A percentile compares a stretch with the other conserved stretches of the same genome.
These are phyloP conservation scores for Engystomops pustulosus DNA, from an alignment of 2,113 vertebrate genomes.

Conservation along the genomic window DNA sequence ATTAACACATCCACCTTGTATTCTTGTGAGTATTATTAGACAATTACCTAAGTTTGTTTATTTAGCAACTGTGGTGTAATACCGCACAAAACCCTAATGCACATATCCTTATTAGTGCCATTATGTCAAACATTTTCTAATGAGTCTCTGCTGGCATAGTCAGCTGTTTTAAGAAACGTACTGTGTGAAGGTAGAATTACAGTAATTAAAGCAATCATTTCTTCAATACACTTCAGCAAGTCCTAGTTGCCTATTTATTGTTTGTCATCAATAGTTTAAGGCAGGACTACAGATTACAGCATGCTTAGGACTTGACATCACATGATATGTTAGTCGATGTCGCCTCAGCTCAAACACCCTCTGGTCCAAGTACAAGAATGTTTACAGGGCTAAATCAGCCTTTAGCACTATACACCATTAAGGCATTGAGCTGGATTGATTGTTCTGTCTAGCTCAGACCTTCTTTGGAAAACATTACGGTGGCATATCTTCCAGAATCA, in stretches of 20 bases:
- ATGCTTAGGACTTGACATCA: not conserved
- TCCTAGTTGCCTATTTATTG: constrained; percentile 2
- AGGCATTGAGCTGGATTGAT: not conserved
- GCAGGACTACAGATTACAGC: not conserved
- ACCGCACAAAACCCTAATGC: constrained; percentile 12
- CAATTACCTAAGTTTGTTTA: constrained; percentile 34
- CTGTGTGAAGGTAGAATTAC: constrained; percentile 23
- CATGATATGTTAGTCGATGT: not conserved
- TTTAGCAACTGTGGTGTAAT: constrained; percentile 28
- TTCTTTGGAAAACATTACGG: not conserved
- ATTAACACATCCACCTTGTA: constrained; percentile 5
- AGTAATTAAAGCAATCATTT: constrained; percentile 27
- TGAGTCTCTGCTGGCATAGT: not conserved
- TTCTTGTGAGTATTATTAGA: constrained; percentile 13
- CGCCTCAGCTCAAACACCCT: not conserved
- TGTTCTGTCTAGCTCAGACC: not conserved
- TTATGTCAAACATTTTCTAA: constrained; percentile 32
- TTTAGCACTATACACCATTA: not conserved
- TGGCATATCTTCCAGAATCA: not conserved
- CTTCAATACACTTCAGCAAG: constrained; percentile 26
- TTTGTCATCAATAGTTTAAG: constrained; percentile 6
- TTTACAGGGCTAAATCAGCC: not conserved
- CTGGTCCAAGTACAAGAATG: not conserved
- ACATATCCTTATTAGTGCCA: constrained; percentile 34
- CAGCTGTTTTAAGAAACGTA: constrained; percentile 28